Conservation (phyloP, 2,888 invertebrate species). For the Micoletzkya japonica region DNA sequence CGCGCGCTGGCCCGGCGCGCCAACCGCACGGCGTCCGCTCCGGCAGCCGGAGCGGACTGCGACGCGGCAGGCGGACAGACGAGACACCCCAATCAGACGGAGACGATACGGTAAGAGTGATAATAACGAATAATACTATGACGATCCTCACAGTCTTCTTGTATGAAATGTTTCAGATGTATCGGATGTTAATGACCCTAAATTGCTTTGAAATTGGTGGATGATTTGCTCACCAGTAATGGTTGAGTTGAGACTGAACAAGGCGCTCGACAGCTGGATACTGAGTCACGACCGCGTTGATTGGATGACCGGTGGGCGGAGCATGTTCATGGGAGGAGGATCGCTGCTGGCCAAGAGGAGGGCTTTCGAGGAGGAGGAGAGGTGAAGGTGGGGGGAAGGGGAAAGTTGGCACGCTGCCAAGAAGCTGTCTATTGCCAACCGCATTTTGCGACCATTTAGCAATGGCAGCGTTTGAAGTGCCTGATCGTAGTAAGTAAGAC, state of each 20-base stretch:
- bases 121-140: no score
- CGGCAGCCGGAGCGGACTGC: background rate
- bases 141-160: no score
- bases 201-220: no score
- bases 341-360: background rate
- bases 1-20: background rate
- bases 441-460: no score
- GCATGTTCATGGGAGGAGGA: constrained; percentile 15
- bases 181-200: no score
- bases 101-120: constrained; percentile 31
- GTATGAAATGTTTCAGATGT: no score
- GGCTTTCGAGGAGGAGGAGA: background rate
- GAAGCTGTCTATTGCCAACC: no score
- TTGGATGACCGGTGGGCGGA: constrained; percentile 21
- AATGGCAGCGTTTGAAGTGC: no score
- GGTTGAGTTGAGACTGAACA: constrained; percentile 46
- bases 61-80: constrained; percentile 11
- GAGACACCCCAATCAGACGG: constrained; percentile 30
- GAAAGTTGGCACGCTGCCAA: no score
- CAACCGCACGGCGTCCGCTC: background rate
- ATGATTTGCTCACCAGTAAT: background rate
- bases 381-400: no score
- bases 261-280: constrained; percentile 52
- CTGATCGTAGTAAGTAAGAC: no score
- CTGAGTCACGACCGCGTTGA: constrained; percentile 45